phyloP scores from a whole-genome alignment of 2,797 vertebrate species.

The Sebastes oblongus region DNA sequence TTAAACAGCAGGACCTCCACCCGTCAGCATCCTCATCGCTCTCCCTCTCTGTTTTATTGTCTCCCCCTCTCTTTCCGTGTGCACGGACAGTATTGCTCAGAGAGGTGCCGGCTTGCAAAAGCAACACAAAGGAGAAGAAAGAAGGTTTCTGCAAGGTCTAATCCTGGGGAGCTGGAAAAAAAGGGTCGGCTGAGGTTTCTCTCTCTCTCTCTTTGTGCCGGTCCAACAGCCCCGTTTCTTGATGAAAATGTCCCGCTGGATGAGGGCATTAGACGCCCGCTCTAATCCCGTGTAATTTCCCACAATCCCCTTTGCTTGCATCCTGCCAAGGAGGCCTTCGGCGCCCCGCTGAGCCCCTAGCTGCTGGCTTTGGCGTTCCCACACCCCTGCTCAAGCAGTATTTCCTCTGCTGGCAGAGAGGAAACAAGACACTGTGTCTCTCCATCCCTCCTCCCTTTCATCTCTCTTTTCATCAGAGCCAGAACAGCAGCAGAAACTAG shows the following conservation, averaged over 20 bases:
- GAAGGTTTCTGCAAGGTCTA: conserved; percentile 58
- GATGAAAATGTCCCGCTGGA: conserved; percentile 82
- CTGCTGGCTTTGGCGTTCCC: conserved; percentile 73
- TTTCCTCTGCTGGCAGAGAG: conserved; percentile 64
- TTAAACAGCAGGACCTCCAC: conserved; percentile 48
- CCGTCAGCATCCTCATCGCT: conserved; percentile 38
- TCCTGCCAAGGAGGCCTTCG: conserved; percentile 82
- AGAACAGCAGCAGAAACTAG: conserved; percentile 35
- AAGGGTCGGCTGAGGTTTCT: conserved; percentile 58
- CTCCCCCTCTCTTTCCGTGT: conserved; percentile 24
- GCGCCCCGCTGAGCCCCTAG: conserved; percentile 72
- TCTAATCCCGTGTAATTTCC: conserved; percentile 86
- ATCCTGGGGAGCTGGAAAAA: conserved; percentile 58
- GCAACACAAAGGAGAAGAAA: conserved; percentile 65
- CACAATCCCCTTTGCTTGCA: conserved; percentile 83
- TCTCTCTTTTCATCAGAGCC: conserved; percentile 54
- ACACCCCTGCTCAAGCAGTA: conserved; percentile 72
- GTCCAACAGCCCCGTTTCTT: conserved; percentile 70
- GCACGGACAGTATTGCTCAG: conserved; percentile 36
- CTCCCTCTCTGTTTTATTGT: conserved; percentile 31
- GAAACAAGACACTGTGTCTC: conserved; percentile 63
- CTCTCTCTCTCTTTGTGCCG: conserved; percentile 60
- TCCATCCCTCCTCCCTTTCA: conserved; percentile 57
- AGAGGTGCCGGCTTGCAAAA: conserved; percentile 52
- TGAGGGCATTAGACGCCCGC: conserved; percentile 79